Base-by-base conservation (phyloP, 2,888 invertebrate genomes). In the Zele albiditarsus region DNA sequence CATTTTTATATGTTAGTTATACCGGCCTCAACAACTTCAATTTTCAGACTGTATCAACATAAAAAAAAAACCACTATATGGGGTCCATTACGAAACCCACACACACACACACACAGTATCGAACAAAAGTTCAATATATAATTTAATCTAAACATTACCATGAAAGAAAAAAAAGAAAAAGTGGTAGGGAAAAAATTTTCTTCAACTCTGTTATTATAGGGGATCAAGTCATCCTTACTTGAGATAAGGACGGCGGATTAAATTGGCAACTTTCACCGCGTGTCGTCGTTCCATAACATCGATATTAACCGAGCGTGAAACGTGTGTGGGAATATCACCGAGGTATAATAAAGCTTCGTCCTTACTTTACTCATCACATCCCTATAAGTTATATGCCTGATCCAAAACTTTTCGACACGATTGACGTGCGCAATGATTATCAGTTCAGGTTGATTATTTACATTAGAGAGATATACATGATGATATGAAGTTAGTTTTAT, bases 351-450 rank as follows among this genome's bases (percentile, higher is more conserved):
- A 53, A 53, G 53, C 23, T 20, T 6, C 23, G 20, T 20, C n/a
- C 53, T 53, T 20, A 53, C 53, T 53, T 53, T 20, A 53, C 53
- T 53, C 53, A 53, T 53, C 53, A 10, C 20, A 53, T 53, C 53
- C 20, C n/a, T 20, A 20, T 53, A 20, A 53, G 8, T 20, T 53
- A 53, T 53, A 10, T 20, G n/a, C 20, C 20, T 53, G 20, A 53
- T 53, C 53, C 53, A 20, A 53, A 53, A 53, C 53, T 53, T 53
- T 53, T 53, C 20, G 53, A 53, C 53, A 53, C 53, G 53, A 53
- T 20, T 53, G 53, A 53, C 20, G 53, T 23, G 20, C 8, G 10
- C 20, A 6, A 53, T 53, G 2, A 53, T 20, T 53, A 53, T 53
- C 20, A 53, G 6, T 8, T 53, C 16, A n/a, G n/a, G 8, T 23